Evolutionary conservation across 2,888 invertebrate species (phyloP).

Genomic region (Sericinus montela): DNA sequence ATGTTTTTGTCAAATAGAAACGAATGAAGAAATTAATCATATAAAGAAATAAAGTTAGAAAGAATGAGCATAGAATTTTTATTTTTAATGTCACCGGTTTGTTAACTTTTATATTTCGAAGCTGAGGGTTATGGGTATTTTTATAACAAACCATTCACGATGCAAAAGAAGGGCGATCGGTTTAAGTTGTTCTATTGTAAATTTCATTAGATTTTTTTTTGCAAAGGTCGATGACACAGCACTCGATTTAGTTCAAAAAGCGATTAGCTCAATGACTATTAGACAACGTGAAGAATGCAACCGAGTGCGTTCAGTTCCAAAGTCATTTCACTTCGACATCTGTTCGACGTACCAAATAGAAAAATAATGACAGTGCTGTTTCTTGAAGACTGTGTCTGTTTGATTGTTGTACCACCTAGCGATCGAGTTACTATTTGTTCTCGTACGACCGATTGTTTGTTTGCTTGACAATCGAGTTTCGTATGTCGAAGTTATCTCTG

Average conservation of each 20-base stretch:
- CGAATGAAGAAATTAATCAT: too few relatives aligned
- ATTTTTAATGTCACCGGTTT: too few relatives aligned
- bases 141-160: too few relatives aligned
- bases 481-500: too few relatives aligned
- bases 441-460: slow-evolving; percentile 16
- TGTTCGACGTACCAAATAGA: slow-evolving; percentile 7
- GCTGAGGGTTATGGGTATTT: too few relatives aligned
- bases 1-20: too few relatives aligned
- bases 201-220: too few relatives aligned
- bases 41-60: too few relatives aligned
- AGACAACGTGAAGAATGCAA: not conserved
- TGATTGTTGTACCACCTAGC: slow-evolving; percentile 14
- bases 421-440: slow-evolving; percentile 12
- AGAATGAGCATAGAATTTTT: too few relatives aligned
- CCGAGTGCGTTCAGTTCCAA: not conserved
- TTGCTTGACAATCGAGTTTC: slow-evolving; percentile 15
- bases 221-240: not conserved
- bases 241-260: not conserved
- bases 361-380: slow-evolving; percentile 21
- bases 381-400: slow-evolving; percentile 9
- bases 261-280: slow-evolving; percentile 3
- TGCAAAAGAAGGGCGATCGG: too few relatives aligned
- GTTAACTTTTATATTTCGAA: too few relatives aligned
- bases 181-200: too few relatives aligned
- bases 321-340: not conserved